phyloP scores from a whole-genome alignment of 2,113 vertebrate genomes.

The Uropsilus gracilis region DNA sequence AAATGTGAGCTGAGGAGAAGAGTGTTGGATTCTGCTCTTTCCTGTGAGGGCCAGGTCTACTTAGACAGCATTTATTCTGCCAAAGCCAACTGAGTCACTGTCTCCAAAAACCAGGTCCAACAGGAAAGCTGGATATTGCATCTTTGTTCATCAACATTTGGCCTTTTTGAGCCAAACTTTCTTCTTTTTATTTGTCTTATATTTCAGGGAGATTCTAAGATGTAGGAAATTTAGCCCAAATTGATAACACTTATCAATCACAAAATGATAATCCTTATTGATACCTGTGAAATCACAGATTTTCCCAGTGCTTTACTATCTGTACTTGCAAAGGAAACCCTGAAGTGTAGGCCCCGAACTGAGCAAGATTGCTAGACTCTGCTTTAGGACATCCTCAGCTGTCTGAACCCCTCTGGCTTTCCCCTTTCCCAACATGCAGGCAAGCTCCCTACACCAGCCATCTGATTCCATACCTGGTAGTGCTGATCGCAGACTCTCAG shows the following conservation, averaged over 20 bases:
- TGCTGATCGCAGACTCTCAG: conserved; percentile 88
- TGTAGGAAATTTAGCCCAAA: conserved; percentile 49
- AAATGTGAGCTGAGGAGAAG: not conserved
- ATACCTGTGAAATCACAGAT: not conserved
- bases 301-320: not conserved
- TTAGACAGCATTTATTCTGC: not conserved
- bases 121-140: not conserved
- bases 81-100: not conserved
- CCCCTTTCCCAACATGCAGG: conserved; percentile 43
- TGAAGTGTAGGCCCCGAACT: not conserved
- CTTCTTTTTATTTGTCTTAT: conserved; percentile 6
- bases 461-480: conserved; percentile 90
- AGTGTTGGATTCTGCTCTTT: not conserved
- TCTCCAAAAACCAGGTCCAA: conserved; percentile 33
- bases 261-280: not conserved
- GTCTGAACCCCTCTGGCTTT: not conserved
- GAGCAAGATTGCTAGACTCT: not conserved
- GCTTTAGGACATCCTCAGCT: not conserved
- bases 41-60: not conserved
- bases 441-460: not conserved
- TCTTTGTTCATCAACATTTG: not conserved
- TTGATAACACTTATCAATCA: no score
- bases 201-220: conserved; percentile 26
- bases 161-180: conserved; percentile 30
- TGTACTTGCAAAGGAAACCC: not conserved